Evolutionary conservation across 2,113 vertebrate species (phyloP), one percentile per base, ranked within the genome.

Genomic region (Psittacula cyanocephala): DNA sequence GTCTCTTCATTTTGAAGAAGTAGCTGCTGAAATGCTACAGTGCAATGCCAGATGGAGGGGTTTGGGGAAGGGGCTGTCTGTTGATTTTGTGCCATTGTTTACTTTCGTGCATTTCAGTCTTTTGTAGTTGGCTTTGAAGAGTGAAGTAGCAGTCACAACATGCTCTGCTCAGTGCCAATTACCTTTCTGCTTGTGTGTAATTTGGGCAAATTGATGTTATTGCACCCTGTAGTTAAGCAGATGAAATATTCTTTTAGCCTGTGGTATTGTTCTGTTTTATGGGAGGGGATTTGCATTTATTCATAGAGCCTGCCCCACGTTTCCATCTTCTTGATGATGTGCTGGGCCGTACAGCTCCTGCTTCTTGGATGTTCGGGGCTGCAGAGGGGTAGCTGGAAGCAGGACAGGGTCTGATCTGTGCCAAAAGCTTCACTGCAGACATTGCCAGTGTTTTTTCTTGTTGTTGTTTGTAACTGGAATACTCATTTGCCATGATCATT

Each of bases 81-180:
- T 85, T 95, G 96, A 88, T 93, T 93, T 62, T 19, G 33, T 95
- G 92, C 96, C 91, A 97, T 98, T 98, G 97, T 98, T 97, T 97
- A 94, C 86, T 93, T 86, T 94, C 35, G 74, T 96, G 89, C 44
- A 12, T 96, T 91, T 80, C 35, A 62, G 87, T 63, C 95, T 97
- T 95, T 97, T 97, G 93, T 97, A 35, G 83, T 31, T 89, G 85
- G 93, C 88, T 96, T 88, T 79, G 52, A 95, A 85, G 96, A 96
- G 78, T 67, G 81, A 97, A 59, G 53, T 79, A 91, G 62, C 93
- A 96, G 87, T 96, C 96, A 96, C 93, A 96, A 93, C 91, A 96
- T 8, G 49, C 86, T 88, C 83, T 53, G 92, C 88, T 91, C 57
- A 3, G 47, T 95, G 95, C 96, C 95, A 95, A 65, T 97, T 89